These are phyloP conservation scores for Acrobasis consociella DNA, from an alignment of 2,888 invertebrate genomes.

Conservation along the genomic window DNA sequence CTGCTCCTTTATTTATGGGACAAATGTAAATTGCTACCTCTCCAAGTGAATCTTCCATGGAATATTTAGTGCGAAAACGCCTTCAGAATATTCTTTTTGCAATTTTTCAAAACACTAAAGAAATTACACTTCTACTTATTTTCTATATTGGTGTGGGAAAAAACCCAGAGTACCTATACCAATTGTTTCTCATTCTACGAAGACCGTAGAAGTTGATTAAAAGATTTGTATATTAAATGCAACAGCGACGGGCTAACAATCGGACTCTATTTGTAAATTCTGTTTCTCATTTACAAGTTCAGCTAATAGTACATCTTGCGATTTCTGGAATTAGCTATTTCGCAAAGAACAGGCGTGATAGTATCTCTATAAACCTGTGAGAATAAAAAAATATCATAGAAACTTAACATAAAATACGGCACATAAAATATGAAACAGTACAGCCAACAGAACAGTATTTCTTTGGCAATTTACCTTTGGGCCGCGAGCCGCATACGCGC, in stretches of 20 bases:
- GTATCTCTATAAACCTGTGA: constrained; percentile 30
- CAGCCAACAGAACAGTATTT: constrained; percentile 34
- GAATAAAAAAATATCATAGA: constrained; percentile 57
- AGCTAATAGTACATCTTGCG: too few species aligned
- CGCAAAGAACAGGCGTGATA: constrained; percentile 36
- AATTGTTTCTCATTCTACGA: too few species aligned
- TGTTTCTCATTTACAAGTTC: too few species aligned
- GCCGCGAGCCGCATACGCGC: constrained; percentile 53
- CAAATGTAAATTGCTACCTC: constrained; percentile 70
- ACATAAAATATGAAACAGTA: constrained; percentile 41
- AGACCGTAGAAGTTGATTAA: too few species aligned
- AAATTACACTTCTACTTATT: too few species aligned
- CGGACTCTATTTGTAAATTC: too few species aligned
- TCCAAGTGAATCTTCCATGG: constrained; percentile 61
- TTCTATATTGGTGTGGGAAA: too few species aligned
- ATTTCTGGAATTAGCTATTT: too few species aligned
- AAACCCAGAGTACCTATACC: too few species aligned
- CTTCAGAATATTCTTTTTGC: constrained; percentile 41
- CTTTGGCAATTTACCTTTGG: constrained; percentile 58
- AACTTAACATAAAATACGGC: constrained; percentile 42
- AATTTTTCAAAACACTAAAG: constrained; percentile 38
- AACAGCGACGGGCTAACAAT: too few species aligned
- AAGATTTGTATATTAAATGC: too few species aligned
- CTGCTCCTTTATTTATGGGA: constrained; percentile 77
- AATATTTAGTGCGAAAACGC: constrained; percentile 66